A percentile compares a stretch with the other conserved stretches of the same genome.
Conservation (phyloP, 2,888 invertebrate genomes). For the Aplocera efformata region DNA sequence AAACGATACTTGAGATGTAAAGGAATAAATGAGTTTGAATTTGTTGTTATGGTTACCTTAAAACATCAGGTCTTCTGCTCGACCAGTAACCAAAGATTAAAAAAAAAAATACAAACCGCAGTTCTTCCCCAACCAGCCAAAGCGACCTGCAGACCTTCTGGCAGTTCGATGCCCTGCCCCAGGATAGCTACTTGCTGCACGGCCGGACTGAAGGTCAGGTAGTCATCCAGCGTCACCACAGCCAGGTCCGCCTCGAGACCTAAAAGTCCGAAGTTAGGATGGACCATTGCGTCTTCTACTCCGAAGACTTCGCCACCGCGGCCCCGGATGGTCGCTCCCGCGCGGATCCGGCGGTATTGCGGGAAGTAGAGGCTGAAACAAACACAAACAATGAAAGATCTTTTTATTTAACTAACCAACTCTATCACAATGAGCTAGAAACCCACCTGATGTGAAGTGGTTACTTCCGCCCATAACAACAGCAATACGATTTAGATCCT, state of each 20-base stretch:
- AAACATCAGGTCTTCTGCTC: no score
- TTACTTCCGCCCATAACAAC: no score
- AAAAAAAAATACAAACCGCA: conserved; percentile 19
- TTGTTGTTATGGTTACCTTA: no score
- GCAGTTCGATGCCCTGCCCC: conserved; percentile 19
- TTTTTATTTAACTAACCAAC: no score
- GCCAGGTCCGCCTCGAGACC: conserved; percentile 42
- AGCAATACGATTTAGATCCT: no score
- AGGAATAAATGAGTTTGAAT: no score
- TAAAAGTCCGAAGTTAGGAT: conserved; percentile 28
- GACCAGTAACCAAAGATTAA: no score
- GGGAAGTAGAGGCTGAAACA: no score
- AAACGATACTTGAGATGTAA: no score
- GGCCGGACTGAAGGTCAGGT: conserved; percentile 7
- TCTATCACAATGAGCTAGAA: no score
- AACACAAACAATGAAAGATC: no score
- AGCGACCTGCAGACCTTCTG: conserved; percentile 12
- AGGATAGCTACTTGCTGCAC: conserved; percentile 19
- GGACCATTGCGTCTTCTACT: conserved; percentile 22
- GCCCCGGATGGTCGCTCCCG: conserved; percentile 45
- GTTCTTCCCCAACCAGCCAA: conserved; percentile 30
- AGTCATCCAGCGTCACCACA: conserved; percentile 35
- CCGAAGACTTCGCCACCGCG: conserved; percentile 36
- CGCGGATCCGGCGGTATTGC: conserved; percentile 43
- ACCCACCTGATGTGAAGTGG: no score